phyloP scores from a whole-genome alignment of 1,140 invertebrate species.

The Saxidomus purpurata region DNA sequence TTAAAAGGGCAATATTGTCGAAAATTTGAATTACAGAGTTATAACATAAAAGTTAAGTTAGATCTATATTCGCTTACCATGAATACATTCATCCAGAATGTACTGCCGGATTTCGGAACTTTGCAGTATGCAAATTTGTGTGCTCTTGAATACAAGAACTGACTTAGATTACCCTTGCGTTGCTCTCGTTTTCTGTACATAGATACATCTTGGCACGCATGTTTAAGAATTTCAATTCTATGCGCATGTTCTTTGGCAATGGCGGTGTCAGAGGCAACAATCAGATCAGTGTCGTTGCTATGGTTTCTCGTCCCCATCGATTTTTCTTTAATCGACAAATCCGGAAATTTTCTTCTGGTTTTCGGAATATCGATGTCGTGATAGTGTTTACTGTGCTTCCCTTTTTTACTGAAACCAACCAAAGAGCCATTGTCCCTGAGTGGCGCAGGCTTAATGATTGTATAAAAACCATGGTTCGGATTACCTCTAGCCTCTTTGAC shows the following conservation, averaged over 20 bases:
- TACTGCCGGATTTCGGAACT: slow-evolving; percentile 60
- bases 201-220: neutral
- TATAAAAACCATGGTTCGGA: neutral
- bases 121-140: slow-evolving; percentile 62
- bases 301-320: neutral
- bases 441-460: neutral
- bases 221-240: slow-evolving; percentile 11
- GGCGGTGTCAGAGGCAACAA: neutral
- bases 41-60: too few species aligned
- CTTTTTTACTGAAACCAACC: too few species aligned
- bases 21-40: too few species aligned
- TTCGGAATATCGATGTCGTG: neutral
- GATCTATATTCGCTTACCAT: too few species aligned
- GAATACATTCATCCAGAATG: slow-evolving; percentile 63
- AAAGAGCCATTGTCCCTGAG: too few species aligned
- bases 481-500: neutral
- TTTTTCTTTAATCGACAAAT: neutral
- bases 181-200: neutral
- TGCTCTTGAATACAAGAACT: slow-evolving; percentile 17
- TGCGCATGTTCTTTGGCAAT: neutral
- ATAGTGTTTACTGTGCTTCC: neutral
- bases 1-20: too few species aligned
- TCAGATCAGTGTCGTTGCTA: neutral
- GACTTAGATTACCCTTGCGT: slow-evolving; percentile 34
- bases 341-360: neutral